phyloP scores from a whole-genome alignment of 1,140 invertebrate species.

The Matsumurasca onukii region DNA sequence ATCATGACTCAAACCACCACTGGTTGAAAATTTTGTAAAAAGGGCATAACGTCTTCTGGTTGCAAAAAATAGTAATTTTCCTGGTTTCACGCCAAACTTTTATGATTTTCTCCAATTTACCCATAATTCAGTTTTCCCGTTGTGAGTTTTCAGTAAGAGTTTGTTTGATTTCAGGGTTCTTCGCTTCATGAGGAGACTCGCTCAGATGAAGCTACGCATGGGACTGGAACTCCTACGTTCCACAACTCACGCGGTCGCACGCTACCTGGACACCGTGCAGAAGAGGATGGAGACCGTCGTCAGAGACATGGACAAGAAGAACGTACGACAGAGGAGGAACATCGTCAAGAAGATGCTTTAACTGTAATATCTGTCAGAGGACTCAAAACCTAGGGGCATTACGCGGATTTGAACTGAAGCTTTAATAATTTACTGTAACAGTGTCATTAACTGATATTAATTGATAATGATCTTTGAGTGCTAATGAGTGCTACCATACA shows the following conservation, averaged over 20 bases:
- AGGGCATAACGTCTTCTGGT: too few species aligned
- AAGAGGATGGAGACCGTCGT: conserved; percentile 50
- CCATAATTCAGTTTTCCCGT: too few species aligned
- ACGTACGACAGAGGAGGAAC: conserved; percentile 4
- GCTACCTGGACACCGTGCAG: conserved; percentile 53
- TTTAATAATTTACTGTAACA: neutral
- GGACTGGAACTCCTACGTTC: conserved; percentile 53
- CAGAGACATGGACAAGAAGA: conserved; percentile 36
- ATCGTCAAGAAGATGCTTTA: conserved; percentile 9
- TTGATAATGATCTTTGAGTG: too few species aligned
- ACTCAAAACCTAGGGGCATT: conserved; percentile 10
- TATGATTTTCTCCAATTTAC: too few species aligned
- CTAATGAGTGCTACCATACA: too few species aligned
- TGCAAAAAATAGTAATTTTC: too few species aligned
- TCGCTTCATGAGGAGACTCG: conserved; percentile 52
- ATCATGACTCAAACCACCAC: too few species aligned
- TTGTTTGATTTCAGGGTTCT: too few species aligned
- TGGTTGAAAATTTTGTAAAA: too few species aligned
- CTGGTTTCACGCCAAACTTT: too few species aligned
- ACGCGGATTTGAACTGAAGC: neutral
- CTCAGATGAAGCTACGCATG: conserved; percentile 53
- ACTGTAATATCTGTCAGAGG: neutral
- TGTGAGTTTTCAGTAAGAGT: too few species aligned
- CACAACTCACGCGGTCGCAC: conserved; percentile 53
- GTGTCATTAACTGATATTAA: neutral